These are phyloP conservation scores for Melierax canorus DNA, from an alignment of 2,113 vertebrate species.

Conservation along the genomic window DNA sequence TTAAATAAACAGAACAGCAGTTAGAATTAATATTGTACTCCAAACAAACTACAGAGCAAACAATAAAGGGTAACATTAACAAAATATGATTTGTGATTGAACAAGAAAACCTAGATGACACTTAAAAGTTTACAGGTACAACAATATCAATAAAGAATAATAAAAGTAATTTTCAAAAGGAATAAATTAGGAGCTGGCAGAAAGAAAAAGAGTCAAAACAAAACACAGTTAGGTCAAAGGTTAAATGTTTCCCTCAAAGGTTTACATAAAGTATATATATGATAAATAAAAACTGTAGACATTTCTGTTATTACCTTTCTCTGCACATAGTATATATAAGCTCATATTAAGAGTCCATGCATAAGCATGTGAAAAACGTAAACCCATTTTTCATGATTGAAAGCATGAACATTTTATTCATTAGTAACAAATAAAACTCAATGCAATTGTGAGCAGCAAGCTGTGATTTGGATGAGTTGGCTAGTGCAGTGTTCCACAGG, in stretches of 20 bases:
- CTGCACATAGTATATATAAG: not conserved
- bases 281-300: not conserved
- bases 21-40: slow-evolving; percentile 20
- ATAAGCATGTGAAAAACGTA: not conserved
- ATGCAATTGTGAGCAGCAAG: not conserved
- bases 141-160: not conserved
- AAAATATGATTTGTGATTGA: slow-evolving; percentile 19
- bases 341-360: not conserved
- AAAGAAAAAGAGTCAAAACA: not conserved
- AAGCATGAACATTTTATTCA: not conserved
- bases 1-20: not conserved
- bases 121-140: not conserved
- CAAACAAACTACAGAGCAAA: slow-evolving; percentile 32
- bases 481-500: not conserved
- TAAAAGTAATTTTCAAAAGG: not conserved
- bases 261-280: not conserved
- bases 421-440: not conserved
- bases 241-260: not conserved
- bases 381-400: slow-evolving; percentile 10
- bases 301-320: not conserved
- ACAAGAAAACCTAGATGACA: slow-evolving; percentile 22
- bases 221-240: not conserved
- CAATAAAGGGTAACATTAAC: slow-evolving; percentile 39
- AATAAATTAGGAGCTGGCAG: slow-evolving; percentile 21
- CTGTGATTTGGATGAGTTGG: not conserved